Conservation (phyloP, 2,113 vertebrate species). For the Psittacara wagleri region DNA sequence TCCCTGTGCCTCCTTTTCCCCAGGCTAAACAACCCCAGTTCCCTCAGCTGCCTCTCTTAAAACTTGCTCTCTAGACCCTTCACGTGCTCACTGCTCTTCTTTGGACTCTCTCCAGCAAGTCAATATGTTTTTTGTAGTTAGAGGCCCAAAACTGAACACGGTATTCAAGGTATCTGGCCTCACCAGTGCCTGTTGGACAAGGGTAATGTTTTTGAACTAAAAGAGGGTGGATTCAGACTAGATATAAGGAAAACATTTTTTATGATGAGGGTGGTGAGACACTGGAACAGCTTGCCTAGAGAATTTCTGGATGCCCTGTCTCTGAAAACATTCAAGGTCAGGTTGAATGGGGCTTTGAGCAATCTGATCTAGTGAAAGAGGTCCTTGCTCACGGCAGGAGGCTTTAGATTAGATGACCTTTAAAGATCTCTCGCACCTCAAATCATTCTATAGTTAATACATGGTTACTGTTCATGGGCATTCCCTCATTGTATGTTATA, state of each 20-base stretch:
- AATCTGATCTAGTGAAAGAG: neutral
- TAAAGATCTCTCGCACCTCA: neutral
- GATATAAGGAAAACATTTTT: neutral
- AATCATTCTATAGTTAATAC: neutral
- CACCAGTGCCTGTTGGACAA: neutral
- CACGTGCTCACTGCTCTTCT: neutral
- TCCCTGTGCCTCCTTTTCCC: neutral
- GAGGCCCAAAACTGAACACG: neutral
- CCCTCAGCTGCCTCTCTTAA: neutral
- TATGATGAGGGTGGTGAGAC: neutral
- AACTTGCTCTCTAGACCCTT: neutral
- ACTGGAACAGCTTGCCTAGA: neutral
- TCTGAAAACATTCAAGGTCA: neutral
- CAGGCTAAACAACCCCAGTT: neutral
- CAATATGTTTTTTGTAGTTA: neutral
- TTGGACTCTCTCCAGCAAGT: neutral
- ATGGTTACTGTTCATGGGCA: neutral
- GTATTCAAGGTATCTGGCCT: neutral
- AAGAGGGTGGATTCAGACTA: neutral
- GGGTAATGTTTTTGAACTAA: neutral
- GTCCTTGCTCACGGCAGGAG: neutral
- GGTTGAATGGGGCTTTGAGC: neutral
- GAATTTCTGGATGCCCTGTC: no score
- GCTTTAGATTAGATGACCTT: neutral
- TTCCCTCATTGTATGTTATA: neutral